A percentile compares a stretch with the other conserved stretches of the same genome.
These are phyloP conservation scores for Erethizon dorsatum DNA, from an alignment of 2,797 vertebrate species.

Conservation along the genomic window DNA sequence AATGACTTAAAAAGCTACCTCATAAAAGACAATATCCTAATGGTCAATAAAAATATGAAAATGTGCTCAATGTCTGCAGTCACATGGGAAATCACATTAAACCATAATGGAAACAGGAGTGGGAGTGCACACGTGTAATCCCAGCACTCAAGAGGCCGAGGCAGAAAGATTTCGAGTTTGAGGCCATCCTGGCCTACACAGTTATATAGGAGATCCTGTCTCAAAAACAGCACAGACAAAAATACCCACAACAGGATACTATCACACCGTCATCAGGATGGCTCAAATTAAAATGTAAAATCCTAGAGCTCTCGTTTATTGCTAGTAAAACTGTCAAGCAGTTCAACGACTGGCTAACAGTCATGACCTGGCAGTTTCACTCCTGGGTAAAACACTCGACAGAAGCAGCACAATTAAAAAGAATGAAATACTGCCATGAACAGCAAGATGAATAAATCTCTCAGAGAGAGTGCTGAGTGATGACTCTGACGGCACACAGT, in stretches of 20 bases:
- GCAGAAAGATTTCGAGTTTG: background rate
- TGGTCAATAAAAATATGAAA: constrained; percentile 26
- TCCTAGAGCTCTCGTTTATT: background rate
- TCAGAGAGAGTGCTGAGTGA: background rate
- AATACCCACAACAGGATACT: background rate
- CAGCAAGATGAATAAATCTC: background rate
- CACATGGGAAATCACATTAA: background rate
- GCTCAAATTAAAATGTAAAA: background rate
- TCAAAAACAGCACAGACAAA: background rate
- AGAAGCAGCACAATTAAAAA: background rate
- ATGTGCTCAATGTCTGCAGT: background rate
- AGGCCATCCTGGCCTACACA: background rate
- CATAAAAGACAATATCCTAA: constrained; percentile 44
- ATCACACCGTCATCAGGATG: background rate
- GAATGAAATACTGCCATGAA: background rate
- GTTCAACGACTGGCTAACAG: background rate
- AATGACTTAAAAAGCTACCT: constrained; percentile 46
- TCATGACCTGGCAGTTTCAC: background rate
- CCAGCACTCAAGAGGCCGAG: background rate
- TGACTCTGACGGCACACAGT: background rate
- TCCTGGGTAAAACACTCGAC: background rate
- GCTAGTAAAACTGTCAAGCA: background rate
- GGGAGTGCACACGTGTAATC: background rate
- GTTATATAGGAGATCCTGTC: background rate
- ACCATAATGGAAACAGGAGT: background rate